phyloP scores from a whole-genome alignment of 1,140 invertebrate species.

The Chlorops oryzae region DNA sequence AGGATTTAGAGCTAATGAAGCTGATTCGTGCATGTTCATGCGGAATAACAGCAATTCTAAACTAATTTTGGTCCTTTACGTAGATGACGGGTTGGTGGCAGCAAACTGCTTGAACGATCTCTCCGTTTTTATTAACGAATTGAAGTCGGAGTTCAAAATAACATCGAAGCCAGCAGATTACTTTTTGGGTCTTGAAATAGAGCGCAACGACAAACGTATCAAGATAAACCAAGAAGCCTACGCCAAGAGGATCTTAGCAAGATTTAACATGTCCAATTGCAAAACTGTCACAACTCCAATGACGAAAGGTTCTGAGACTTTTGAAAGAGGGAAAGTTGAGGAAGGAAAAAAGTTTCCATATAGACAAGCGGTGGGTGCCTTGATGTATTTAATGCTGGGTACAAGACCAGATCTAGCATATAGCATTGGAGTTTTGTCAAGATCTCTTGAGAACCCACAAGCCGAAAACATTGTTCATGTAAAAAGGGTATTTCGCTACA shows the following conservation, averaged over 20 bases:
- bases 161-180: conserved; percentile 18
- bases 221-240: conserved; percentile 36
- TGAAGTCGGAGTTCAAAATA: conserved; percentile 32
- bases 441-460: conserved; percentile 41
- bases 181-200: conserved; percentile 36
- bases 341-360: conserved; percentile 31
- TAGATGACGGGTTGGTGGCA: conserved; percentile 39
- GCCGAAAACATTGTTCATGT: conserved; percentile 29
- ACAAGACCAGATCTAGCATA: conserved; percentile 47
- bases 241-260: conserved; percentile 34
- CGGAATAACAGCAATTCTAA: no score
- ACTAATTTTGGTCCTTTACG: no score
- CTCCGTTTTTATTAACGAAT: conserved; percentile 19
- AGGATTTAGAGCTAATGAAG: conserved; percentile 21
- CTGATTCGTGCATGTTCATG: conserved; percentile 41
- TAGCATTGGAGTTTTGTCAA: conserved; percentile 41
- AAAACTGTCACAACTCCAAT: conserved; percentile 41
- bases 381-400: conserved; percentile 46
- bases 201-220: no score
- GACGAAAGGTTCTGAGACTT: conserved; percentile 22
- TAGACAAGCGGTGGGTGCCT: conserved; percentile 42
- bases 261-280: conserved; percentile 38
- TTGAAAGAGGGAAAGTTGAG: conserved; percentile 3
- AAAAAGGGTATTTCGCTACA: conserved; percentile 38
- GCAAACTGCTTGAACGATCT: conserved; percentile 21